Conservation (phyloP, 2,113 vertebrate species). For the Ceuthmochares aereus region DNA sequence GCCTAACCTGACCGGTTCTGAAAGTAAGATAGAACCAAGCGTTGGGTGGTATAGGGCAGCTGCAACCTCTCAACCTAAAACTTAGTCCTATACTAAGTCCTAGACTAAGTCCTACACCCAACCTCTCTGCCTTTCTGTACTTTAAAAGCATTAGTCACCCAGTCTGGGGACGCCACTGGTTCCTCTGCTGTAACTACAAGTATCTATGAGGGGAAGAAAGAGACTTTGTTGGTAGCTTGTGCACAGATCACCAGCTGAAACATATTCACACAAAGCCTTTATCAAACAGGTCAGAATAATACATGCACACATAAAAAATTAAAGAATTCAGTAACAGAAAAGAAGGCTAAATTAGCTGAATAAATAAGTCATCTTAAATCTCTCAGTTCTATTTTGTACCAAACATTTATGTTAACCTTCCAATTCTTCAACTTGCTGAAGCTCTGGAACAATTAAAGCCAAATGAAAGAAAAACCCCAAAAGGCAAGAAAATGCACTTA, state of each 20-base stretch:
- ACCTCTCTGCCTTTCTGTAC: background rate
- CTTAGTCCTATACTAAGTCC: background rate
- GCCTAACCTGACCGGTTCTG: background rate
- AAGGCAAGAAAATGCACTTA: no score
- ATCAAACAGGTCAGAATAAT: conserved; percentile 34
- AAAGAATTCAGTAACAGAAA: conserved; percentile 30
- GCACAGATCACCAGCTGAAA: conserved; percentile 8
- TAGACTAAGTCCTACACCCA: background rate
- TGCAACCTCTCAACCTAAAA: background rate
- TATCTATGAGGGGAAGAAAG: background rate
- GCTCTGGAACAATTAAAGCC: background rate
- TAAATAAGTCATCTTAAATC: conserved; percentile 59
- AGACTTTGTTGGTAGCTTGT: background rate
- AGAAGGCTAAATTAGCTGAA: conserved; percentile 27
- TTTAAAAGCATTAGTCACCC: background rate
- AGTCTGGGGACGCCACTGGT: background rate
- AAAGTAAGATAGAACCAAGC: background rate
- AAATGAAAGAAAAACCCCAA: background rate
- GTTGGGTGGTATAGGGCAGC: background rate
- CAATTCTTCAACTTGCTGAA: conserved; percentile 27
- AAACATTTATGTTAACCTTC: conserved; percentile 35
- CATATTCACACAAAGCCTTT: background rate
- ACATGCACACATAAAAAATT: background rate
- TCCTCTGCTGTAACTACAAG: background rate
- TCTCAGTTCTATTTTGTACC: conserved; percentile 16